These are phyloP conservation scores for Phoebastria nigripes DNA, from an alignment of 2,797 vertebrate species.

Conservation along the genomic window DNA sequence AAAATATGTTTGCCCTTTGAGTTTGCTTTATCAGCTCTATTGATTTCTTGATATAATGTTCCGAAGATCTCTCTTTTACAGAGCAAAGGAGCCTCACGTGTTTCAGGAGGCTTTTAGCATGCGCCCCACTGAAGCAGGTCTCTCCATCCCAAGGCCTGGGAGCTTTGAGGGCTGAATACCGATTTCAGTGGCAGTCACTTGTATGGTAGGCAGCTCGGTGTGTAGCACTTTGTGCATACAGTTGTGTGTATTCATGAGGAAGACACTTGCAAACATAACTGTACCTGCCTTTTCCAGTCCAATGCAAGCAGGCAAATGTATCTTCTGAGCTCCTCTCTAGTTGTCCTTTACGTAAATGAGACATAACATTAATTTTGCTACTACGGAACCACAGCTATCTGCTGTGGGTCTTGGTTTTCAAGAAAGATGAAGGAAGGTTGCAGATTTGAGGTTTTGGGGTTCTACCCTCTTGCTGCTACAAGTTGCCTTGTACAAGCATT, in stretches of 20 bases:
- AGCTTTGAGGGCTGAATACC: too few species aligned
- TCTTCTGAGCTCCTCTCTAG: background rate
- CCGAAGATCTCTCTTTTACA: background rate
- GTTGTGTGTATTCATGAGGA: too few species aligned
- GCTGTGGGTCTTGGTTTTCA: background rate
- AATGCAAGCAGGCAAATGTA: too few species aligned
- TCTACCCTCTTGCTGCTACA: background rate
- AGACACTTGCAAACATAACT: background rate
- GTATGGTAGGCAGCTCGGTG: fast-evolving
- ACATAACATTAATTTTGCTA: background rate
- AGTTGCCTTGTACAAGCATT: background rate
- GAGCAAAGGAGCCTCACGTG: background rate
- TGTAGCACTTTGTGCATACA: too few species aligned
- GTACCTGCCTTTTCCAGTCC: background rate
- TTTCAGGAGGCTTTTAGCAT: background rate
- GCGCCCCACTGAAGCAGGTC: background rate
- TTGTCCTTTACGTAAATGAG: background rate
- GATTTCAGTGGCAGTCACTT: background rate
- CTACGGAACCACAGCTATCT: background rate
- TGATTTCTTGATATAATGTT: background rate
- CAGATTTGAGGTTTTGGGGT: background rate
- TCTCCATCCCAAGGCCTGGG: fast-evolving
- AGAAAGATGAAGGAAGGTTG: background rate
- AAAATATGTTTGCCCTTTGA: background rate
- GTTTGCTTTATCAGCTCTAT: background rate